Evolutionary conservation across 2,888 invertebrate species (phyloP).

Genomic region (Epistrophella euchroma): DNA sequence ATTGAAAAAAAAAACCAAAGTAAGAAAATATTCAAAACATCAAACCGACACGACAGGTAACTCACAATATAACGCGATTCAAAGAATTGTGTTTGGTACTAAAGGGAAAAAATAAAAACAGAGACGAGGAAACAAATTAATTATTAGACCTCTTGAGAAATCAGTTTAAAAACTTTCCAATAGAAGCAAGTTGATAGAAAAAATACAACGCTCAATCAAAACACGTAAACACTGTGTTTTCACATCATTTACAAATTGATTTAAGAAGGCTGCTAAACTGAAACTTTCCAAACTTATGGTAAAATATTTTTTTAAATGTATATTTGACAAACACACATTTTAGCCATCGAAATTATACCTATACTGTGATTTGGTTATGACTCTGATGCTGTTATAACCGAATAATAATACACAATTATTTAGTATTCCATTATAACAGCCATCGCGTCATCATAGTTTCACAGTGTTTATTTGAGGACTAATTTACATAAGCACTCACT

Average conservation of each 20-base stretch:
- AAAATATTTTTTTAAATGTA: background rate
- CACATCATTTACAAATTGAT: background rate
- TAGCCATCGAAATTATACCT: background rate
- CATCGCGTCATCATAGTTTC: background rate
- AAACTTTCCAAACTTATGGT: background rate
- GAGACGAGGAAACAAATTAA: background rate
- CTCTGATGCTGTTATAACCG: constrained; percentile 6
- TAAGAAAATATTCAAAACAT: background rate
- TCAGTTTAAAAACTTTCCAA: constrained; percentile 7
- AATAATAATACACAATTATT: constrained; percentile 12
- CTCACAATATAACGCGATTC: background rate
- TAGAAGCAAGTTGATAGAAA: background rate
- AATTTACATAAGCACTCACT: constrained; percentile 42
- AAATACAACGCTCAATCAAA: background rate
- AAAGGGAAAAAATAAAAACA: background rate
- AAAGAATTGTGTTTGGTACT: background rate
- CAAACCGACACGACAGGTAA: background rate
- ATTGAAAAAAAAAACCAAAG: constrained; percentile 13
- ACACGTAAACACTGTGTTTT: background rate
- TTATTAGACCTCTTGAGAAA: constrained; percentile 11
- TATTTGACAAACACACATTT: background rate
- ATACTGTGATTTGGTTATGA: background rate
- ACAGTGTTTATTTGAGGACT: constrained; percentile 20
- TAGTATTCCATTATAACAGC: constrained; percentile 21
- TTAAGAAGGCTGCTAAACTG: background rate